A percentile compares a stretch with the other conserved stretches of the same genome.
These are phyloP conservation scores for Parazoanthus swiftii DNA, from an alignment of 92 coral and sea anemone species.

Conservation along the genomic window DNA sequence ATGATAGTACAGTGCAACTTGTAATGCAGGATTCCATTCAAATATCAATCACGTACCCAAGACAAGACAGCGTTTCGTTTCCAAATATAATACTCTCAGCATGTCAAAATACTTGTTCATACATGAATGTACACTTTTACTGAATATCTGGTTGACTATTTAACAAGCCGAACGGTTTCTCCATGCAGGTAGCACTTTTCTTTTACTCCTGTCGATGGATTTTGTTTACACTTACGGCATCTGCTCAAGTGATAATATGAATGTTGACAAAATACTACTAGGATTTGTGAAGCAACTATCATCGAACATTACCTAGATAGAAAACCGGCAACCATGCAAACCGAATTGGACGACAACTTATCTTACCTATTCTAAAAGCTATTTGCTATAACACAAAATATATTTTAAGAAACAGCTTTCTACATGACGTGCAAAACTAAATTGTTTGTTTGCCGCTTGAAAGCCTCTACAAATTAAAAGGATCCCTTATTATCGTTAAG, in stretches of 20 bases:
- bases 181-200: not conserved
- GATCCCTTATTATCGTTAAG: too few species aligned
- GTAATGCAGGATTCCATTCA: not conserved
- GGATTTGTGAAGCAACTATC: not conserved
- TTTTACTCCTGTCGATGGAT: not conserved
- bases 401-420: not conserved
- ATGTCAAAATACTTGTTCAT: constrained; percentile 10
- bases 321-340: constrained; percentile 3
- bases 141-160: not conserved
- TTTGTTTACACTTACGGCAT: not conserved
- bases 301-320: not conserved
- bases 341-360: not conserved
- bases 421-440: not conserved
- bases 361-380: not conserved
- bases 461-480: not conserved
- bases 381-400: not conserved
- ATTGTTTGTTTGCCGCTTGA: not conserved
- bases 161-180: not conserved
- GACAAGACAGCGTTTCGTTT: constrained; percentile 1
- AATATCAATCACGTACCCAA: not conserved
- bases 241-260: not conserved
- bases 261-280: not conserved
- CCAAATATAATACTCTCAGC: constrained; percentile 22
- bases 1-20: too few species aligned
- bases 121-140: constrained; percentile 2